Evolutionary conservation across 2,888 invertebrate genomes (phyloP).

Genomic region (Hedychridium roseum): DNA sequence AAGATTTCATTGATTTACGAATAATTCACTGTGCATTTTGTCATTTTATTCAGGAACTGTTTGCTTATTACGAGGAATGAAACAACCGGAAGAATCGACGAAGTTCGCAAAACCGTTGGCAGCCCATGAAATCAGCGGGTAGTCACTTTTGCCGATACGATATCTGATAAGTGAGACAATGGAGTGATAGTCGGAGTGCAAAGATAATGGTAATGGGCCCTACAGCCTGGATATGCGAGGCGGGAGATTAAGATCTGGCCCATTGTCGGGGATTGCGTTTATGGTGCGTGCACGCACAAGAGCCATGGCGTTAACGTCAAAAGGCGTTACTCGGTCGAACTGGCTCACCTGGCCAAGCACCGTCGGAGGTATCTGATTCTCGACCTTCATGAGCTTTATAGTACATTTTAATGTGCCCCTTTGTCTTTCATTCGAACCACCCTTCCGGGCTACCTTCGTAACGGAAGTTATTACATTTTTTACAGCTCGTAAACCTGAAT

Average conservation of each 20-base stretch:
- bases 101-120: constrained; percentile 24
- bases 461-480: too few species aligned
- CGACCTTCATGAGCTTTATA: constrained; percentile 37
- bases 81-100: too few species aligned
- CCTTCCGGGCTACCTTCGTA: constrained; percentile 10
- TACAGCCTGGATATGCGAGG: constrained; percentile 52
- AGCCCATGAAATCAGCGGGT: constrained; percentile 9
- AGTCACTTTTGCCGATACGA: constrained; percentile 23
- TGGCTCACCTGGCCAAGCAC: constrained; percentile 52
- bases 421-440: constrained; percentile 24
- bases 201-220: constrained; percentile 55
- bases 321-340: constrained; percentile 54
- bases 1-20: background rate
- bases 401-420: constrained; percentile 44
- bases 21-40: background rate
- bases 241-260: constrained; percentile 56
- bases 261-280: constrained; percentile 50
- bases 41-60: background rate
- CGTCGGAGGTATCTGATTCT: constrained; percentile 34
- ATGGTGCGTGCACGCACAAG: constrained; percentile 40
- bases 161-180: constrained; percentile 49
- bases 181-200: constrained; percentile 41
- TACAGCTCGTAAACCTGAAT: too few species aligned
- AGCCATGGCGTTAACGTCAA: constrained; percentile 58
- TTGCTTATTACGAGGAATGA: too few species aligned